Conservation (phyloP, 2,888 invertebrate genomes). For the Sepioteuthis lessoniana region DNA sequence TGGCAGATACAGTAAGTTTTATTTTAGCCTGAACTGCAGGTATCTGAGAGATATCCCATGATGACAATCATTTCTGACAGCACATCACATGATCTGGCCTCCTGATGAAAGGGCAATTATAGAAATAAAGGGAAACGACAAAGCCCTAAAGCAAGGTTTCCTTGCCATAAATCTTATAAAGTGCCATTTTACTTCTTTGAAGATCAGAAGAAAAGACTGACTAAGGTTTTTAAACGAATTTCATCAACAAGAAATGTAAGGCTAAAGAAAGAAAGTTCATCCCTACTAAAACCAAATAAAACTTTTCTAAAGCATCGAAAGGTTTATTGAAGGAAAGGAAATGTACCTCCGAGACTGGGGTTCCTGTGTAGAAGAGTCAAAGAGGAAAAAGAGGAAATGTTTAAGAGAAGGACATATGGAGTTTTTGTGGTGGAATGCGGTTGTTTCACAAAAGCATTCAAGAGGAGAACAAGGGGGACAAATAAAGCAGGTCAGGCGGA, state of each 20-base stretch:
- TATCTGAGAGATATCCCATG: too few relatives aligned
- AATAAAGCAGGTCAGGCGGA: neutral
- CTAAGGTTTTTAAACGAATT: neutral
- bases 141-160: neutral
- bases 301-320: slow-evolving; percentile 11
- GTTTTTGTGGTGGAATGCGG: neutral
- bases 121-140: neutral
- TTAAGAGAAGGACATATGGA: slow-evolving; percentile 33
- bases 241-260: neutral
- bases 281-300: neutral
- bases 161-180: slow-evolving; percentile 6
- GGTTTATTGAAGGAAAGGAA: neutral
- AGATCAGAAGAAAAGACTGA: neutral
- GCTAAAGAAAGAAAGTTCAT: neutral
- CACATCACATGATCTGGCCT: neutral
- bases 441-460: neutral
- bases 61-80: too few relatives aligned
- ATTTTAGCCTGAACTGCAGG: neutral
- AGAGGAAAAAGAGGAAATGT: neutral
- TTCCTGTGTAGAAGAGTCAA: too few relatives aligned
- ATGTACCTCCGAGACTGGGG: neutral
- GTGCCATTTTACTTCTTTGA: neutral
- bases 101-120: neutral
- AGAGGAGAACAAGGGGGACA: neutral
- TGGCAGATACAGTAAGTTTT: neutral